phyloP scores from a whole-genome alignment of 1,140 invertebrate species.

The Ylistrum balloti region DNA sequence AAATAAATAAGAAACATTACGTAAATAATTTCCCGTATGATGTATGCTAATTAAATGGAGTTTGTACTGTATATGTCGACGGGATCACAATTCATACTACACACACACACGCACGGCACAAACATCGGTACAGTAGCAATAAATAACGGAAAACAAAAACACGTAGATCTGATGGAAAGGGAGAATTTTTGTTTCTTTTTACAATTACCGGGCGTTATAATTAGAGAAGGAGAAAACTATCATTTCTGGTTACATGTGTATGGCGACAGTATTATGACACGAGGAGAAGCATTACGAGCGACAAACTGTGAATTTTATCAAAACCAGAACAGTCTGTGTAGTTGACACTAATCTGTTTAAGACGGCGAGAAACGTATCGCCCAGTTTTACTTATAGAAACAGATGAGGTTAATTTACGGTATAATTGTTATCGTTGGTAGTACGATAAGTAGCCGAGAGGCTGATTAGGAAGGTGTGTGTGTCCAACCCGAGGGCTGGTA shows the following conservation, averaged over 20 bases:
- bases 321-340: not conserved
- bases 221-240: not conserved
- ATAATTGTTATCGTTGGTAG: constrained; percentile 8
- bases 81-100: not conserved
- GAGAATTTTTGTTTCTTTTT: not conserved
- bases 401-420: not conserved
- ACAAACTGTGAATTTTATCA: constrained; percentile 11
- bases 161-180: not conserved
- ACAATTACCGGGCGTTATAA: not conserved
- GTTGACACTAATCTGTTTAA: constrained; percentile 39
- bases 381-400: not conserved
- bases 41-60: not conserved
- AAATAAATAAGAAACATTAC: not conserved
- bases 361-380: constrained; percentile 36
- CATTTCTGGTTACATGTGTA: not conserved
- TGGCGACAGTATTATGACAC: not conserved
- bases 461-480: not conserved
- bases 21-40: not conserved
- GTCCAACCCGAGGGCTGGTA: not conserved
- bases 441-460: not conserved
- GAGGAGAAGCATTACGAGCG: not conserved
- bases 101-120: not conserved
- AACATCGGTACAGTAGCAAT: not conserved
- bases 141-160: not conserved
- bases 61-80: not conserved